Evolutionary conservation across 64 coral and sea anemone genomes (phyloP).

Genomic region (Trachythela sp.): DNA sequence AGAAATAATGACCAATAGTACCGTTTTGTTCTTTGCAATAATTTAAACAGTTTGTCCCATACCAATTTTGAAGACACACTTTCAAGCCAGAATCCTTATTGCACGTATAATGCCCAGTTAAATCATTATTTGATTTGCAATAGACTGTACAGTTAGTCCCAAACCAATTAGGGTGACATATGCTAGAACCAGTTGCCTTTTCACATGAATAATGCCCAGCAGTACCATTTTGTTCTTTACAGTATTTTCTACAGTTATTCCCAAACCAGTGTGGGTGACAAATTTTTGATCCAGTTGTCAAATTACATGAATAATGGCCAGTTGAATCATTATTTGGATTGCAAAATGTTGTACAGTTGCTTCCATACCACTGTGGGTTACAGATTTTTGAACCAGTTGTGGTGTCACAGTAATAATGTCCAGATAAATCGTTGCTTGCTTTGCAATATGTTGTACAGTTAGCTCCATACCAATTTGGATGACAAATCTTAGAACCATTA

Average conservation of each 20-base stretch:
- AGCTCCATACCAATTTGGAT: slow-evolving; percentile 30
- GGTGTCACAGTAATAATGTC: slow-evolving; percentile 32
- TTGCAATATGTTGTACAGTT: slow-evolving; percentile 27
- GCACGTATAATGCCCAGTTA: not conserved
- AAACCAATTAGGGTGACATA: not conserved
- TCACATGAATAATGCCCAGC: not conserved
- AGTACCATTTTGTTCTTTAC: not conserved
- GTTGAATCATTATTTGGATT: not conserved
- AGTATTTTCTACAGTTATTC: not conserved
- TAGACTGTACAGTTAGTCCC: not conserved
- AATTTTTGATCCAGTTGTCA: not conserved
- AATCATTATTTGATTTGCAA: not conserved
- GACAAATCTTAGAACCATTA: slow-evolving; percentile 40
- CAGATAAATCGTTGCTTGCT: slow-evolving; percentile 21
- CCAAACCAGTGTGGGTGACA: not conserved
- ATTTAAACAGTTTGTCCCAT: not conserved
- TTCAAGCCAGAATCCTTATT: not conserved
- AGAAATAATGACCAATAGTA: not conserved
- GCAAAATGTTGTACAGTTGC: not conserved
- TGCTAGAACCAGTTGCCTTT: not conserved
- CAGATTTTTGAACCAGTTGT: slow-evolving; percentile 37
- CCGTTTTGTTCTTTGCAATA: not conserved
- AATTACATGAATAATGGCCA: not conserved
- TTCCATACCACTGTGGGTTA: slow-evolving; percentile 22
- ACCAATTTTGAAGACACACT: not conserved